These are phyloP conservation scores for Drosophila silvestris DNA, from an alignment of 2,888 invertebrate species.

Conservation along the genomic window DNA sequence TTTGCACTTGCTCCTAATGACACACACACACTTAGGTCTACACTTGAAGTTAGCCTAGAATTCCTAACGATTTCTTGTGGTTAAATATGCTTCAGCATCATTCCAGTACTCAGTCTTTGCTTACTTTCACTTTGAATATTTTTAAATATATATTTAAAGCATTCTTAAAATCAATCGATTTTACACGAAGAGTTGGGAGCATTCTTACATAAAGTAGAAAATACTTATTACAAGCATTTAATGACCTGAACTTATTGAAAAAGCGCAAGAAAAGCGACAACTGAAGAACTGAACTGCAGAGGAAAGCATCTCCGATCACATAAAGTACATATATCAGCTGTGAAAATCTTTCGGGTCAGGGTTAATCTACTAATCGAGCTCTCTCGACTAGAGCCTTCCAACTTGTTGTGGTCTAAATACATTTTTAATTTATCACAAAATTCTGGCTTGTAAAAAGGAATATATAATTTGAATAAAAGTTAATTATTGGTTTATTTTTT, in stretches of 20 bases:
- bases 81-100: neutral
- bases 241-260: neutral
- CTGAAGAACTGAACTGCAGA: neutral
- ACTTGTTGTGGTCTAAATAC: neutral
- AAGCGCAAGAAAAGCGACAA: neutral
- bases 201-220: neutral
- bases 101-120: neutral
- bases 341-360: too few relatives aligned
- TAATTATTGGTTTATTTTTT: neutral
- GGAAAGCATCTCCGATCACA: neutral
- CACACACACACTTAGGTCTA: slow-evolving; percentile 14
- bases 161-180: neutral
- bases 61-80: neutral
- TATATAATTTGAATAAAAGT: neutral
- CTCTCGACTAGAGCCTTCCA: neutral
- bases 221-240: neutral
- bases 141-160: neutral
- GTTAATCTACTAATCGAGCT: neutral
- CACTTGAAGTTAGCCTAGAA: neutral
- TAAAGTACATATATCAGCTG: neutral
- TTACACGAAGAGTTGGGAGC: neutral
- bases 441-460: neutral
- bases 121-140: neutral
- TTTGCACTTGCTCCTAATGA: slow-evolving; percentile 37
- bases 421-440: neutral